phyloP scores from a whole-genome alignment of 2,113 vertebrate species.

The Fregetta grallaria region DNA sequence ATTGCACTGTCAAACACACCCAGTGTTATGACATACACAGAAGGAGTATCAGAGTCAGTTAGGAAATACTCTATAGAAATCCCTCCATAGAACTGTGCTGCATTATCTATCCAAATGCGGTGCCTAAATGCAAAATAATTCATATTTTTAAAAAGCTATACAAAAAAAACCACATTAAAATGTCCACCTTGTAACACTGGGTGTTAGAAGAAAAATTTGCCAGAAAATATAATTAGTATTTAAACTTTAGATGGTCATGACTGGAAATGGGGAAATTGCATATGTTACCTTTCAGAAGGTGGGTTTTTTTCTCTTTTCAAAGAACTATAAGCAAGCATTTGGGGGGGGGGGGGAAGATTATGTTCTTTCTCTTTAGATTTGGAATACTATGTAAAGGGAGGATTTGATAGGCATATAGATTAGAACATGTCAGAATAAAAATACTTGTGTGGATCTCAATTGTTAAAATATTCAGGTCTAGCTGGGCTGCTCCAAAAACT shows the following conservation, averaged over 20 bases:
- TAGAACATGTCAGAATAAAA: neutral
- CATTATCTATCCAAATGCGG: neutral
- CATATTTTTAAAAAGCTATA: neutral
- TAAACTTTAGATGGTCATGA: neutral
- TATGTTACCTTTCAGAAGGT: neutral
- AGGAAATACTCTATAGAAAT: neutral
- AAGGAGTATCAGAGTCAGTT: neutral
- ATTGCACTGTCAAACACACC: neutral
- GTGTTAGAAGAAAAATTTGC: neutral
- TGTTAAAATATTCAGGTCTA: neutral
- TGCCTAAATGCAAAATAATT: neutral
- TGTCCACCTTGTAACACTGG: neutral
- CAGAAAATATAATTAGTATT: neutral
- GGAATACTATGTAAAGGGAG: neutral
- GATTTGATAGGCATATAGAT: neutral
- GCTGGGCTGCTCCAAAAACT: neutral
- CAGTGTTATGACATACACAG: neutral
- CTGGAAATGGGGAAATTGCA: neutral
- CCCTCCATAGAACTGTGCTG: neutral
- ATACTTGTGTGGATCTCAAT: neutral
- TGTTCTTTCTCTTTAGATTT: neutral
- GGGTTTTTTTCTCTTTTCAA: neutral
- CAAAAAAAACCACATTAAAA: neutral
- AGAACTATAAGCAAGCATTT: neutral
- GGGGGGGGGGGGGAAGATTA: accelerated